Base-by-base conservation (phyloP, 2,888 invertebrate species). In the Leptinotarsa peninsularis region DNA sequence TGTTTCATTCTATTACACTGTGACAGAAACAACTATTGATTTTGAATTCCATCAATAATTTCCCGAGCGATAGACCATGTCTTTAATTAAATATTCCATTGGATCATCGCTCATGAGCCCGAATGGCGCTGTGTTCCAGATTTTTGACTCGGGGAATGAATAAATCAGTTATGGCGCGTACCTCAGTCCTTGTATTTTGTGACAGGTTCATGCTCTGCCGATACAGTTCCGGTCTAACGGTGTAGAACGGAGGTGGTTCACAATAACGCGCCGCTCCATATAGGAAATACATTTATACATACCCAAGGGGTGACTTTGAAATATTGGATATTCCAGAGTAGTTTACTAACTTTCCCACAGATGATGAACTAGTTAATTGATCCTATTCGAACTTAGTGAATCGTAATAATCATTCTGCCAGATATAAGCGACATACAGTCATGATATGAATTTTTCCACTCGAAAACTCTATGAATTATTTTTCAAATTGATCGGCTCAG, bases 151-250 rank as follows among this genome's bases (percentile, higher is more conserved):
- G 58, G 21, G 58, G 58, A 23, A 58, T 58, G 23, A 58, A 58
- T 58, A 58, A 58, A 58, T 58, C 58, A 58, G 58, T 14, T 58
- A 58, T 58, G 58, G 58, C 58, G 21, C 23, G 23, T 58, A 21
- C 23, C 58, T 23, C 58, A 23, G 58, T 58, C 71, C 72, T 76
- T 75, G 75, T 74, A 78, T 79, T 76, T 79, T 77, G 80, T 81
- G 82, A 82, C 82, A 81, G 79, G 75, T 81, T 81, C 72, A 81
- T 77, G 82, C 81, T 80, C 74, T 74, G 77, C 72, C 76, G 80
- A 56, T 75, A 76, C 72, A 78, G 73, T 81, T 82, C 80, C 79
- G 82, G 81, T 82, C 81, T 78, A 79, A 60, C 78, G 81, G 75
- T 77, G 80, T 80, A 80, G 79, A 82, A 82, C 82, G 76, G 78